These are phyloP conservation scores for Aphidius ervi DNA, from an alignment of 1,140 invertebrate genomes.

Conservation along the genomic window DNA sequence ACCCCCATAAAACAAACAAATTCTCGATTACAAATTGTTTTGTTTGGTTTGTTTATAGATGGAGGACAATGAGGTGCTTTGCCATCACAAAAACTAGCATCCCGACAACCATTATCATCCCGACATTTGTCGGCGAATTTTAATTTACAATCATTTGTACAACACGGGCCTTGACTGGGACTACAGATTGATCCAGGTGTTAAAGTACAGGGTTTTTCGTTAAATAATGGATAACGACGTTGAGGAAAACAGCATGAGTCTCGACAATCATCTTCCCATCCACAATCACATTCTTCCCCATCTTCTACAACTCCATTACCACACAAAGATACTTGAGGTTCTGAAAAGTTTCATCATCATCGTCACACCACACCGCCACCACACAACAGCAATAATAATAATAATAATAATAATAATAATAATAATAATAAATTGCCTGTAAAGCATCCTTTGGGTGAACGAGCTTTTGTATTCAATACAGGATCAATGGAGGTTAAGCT, in stretches of 20 bases:
- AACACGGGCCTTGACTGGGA: slow-evolving; percentile 91
- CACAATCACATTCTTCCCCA: slow-evolving; percentile 97
- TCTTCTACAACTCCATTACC: slow-evolving; percentile 96
- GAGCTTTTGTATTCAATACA: slow-evolving; percentile 88
- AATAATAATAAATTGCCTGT: slow-evolving; percentile 60
- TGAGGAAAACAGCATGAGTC: slow-evolving; percentile 93
- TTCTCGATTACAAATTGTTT: slow-evolving; percentile 89
- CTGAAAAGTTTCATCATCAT: slow-evolving; percentile 48
- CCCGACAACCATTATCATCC: slow-evolving; percentile 90
- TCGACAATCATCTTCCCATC: slow-evolving; percentile 92
- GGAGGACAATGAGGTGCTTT: slow-evolving; percentile 78
- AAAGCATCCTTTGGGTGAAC: slow-evolving; percentile 86
- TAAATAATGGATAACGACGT: slow-evolving; percentile 66
- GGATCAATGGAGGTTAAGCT: slow-evolving; percentile 93
- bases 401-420: not conserved
- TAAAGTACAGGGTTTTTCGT: slow-evolving; percentile 80
- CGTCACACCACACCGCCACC: not conserved
- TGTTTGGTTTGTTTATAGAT: slow-evolving; percentile 89
- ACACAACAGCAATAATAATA: not conserved
- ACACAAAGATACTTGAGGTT: slow-evolving; percentile 86
- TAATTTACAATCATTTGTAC: slow-evolving; percentile 81
- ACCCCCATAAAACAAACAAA: slow-evolving; percentile 94
- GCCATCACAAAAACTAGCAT: slow-evolving; percentile 86
- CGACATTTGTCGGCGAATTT: slow-evolving; percentile 84
- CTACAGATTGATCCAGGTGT: slow-evolving; percentile 74